Evolutionary conservation across 2,888 invertebrate species (phyloP).

Genomic region (Lydus trimaculatus): DNA sequence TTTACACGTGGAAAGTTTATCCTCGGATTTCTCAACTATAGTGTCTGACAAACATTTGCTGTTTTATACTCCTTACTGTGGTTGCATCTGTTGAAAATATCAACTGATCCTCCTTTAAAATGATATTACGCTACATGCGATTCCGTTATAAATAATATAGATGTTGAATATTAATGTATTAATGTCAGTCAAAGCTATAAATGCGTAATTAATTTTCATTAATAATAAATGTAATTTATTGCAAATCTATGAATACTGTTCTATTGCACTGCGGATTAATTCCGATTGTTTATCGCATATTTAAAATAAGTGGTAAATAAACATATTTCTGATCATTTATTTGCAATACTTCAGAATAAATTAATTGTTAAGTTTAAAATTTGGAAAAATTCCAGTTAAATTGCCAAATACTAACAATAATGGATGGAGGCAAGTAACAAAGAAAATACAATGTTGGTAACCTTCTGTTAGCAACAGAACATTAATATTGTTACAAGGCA

Average conservation of each 20-base stretch:
- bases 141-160: neutral
- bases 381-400: neutral
- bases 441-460: neutral
- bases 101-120: no score
- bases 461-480: slow-evolving; percentile 3
- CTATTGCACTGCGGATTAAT: neutral
- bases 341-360: neutral
- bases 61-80: no score
- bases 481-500: slow-evolving; percentile 11
- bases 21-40: no score
- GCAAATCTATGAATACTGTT: neutral
- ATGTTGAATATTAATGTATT: neutral
- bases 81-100: no score
- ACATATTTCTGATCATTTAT: neutral
- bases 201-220: neutral
- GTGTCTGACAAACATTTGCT: no score
- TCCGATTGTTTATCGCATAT: neutral
- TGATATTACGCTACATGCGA: no score
- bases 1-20: no score
- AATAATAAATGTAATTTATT: neutral
- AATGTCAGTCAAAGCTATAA: neutral
- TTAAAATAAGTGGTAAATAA: neutral
- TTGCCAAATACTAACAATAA: neutral
- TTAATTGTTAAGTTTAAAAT: neutral
- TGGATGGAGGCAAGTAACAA: neutral